Percentiles rank a stretch among this genome's conserved stretches.
These are phyloP conservation scores for Lottia scabra DNA, from an alignment of 2,888 invertebrate genomes.

Conservation along the genomic window DNA sequence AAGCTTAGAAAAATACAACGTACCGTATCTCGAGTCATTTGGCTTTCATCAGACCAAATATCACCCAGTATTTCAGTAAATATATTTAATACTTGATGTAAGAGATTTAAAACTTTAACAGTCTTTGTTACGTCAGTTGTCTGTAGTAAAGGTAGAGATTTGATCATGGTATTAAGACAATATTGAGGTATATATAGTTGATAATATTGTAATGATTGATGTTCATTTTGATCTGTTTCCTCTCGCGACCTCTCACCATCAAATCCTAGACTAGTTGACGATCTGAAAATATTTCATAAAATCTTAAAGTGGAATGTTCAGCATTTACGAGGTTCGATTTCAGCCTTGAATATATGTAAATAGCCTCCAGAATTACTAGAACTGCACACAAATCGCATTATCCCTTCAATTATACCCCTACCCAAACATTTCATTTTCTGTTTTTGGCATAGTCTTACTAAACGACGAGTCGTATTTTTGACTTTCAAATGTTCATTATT, in stretches of 20 bases:
- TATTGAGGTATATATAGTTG: constrained; percentile 65
- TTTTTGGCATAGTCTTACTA: too few species aligned
- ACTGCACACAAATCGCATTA: too few species aligned
- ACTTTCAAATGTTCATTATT: too few species aligned
- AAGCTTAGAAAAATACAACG: constrained; percentile 17
- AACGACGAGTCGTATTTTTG: too few species aligned
- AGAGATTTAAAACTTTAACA: constrained; percentile 45
- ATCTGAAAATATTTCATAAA: background rate
- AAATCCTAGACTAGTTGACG: background rate
- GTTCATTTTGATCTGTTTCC: constrained; percentile 58
- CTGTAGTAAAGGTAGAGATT: constrained; percentile 50
- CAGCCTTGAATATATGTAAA: too few species aligned
- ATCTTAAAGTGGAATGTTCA: too few species aligned
- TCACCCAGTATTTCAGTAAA: constrained; percentile 16
- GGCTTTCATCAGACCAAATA: constrained; percentile 59
- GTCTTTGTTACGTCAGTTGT: constrained; percentile 43
- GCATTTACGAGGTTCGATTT: too few species aligned
- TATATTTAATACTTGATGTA: constrained; percentile 40
- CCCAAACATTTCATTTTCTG: too few species aligned
- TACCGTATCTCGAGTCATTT: constrained; percentile 60
- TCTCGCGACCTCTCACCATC: constrained; percentile 27
- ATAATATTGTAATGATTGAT: constrained; percentile 53
- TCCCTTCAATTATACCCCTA: too few species aligned
- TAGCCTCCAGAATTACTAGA: too few species aligned
- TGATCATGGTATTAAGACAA: constrained; percentile 56